phyloP scores from a whole-genome alignment of 2,797 vertebrate species.

The Distichodus sexfasciatus region DNA sequence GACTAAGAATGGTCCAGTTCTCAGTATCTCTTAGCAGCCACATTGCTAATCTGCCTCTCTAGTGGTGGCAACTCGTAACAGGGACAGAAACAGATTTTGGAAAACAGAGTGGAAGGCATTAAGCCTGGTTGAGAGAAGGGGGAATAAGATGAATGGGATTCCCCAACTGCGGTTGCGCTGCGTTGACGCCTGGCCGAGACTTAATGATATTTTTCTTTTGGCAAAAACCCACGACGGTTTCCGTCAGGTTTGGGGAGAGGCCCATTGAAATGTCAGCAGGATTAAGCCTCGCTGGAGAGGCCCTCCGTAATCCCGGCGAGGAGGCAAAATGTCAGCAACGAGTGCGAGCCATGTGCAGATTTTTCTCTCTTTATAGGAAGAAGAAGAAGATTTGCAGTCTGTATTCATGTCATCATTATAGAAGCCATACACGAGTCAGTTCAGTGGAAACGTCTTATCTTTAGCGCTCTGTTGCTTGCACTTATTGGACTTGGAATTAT shows the following conservation, averaged over 20 bases:
- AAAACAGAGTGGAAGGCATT: slow-evolving; percentile 38
- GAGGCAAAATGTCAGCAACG: slow-evolving; percentile 30
- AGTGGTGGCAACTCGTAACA: slow-evolving; percentile 30
- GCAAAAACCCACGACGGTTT: slow-evolving; percentile 19
- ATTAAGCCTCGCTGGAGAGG: slow-evolving; percentile 35
- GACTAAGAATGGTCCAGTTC: too few relatives aligned
- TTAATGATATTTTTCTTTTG: slow-evolving; percentile 44
- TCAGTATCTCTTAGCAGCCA: slow-evolving; percentile 24
- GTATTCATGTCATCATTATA: slow-evolving; percentile 27
- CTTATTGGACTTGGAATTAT: too few relatives aligned
- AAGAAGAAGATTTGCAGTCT: neutral
- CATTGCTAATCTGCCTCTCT: slow-evolving; percentile 38
- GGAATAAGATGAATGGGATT: slow-evolving; percentile 37
- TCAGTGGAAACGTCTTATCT: slow-evolving; percentile 27
- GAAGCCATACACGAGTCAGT: slow-evolving; percentile 12
- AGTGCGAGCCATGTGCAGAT: neutral
- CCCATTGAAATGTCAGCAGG: slow-evolving; percentile 53
- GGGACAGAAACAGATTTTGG: slow-evolving; percentile 37
- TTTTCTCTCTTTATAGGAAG: slow-evolving; percentile 3
- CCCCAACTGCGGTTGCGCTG: slow-evolving; percentile 12
- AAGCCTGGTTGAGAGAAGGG: slow-evolving; percentile 19
- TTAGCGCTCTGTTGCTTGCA: neutral
- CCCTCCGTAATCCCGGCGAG: slow-evolving; percentile 37
- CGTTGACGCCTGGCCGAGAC: slow-evolving; percentile 14
- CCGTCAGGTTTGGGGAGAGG: neutral